These are phyloP conservation scores for Pelobates cultripes DNA, from an alignment of 2,797 vertebrate genomes.

Conservation along the genomic window DNA sequence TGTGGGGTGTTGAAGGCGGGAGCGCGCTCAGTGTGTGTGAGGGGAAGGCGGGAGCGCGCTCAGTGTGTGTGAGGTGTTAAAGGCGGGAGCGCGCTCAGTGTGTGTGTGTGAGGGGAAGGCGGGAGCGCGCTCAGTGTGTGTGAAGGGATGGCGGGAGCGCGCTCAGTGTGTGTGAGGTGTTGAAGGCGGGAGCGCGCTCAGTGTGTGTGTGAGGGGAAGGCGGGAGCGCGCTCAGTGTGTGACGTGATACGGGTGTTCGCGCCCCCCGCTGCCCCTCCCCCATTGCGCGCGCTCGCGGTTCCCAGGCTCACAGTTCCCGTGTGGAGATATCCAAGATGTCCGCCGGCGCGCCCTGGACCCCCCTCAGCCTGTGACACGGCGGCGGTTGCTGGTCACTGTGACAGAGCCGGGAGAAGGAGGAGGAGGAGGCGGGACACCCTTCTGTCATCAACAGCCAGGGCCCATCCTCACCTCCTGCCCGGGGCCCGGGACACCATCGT, in stretches of 20 bases:
- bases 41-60: too few species aligned
- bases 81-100: too few species aligned
- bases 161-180: too few species aligned
- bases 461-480: not conserved
- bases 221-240: not conserved
- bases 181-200: not conserved
- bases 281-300: not conserved
- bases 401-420: conserved; percentile 18
- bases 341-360: conserved; percentile 44
- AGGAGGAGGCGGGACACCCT: not conserved
- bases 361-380: conserved; percentile 30
- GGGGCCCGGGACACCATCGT: not conserved
- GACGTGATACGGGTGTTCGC: not conserved
- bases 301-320: conserved; percentile 45
- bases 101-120: too few species aligned
- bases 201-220: not conserved
- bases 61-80: too few species aligned
- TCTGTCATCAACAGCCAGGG: not conserved
- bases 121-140: too few species aligned
- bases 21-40: too few species aligned
- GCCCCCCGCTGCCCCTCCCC: not conserved
- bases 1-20: too few species aligned
- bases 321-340: conserved; percentile 44
- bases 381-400: conserved; percentile 17
- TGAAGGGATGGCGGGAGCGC: too few species aligned